Conservation (phyloP, 2,888 invertebrate genomes). For the Gryllus longicercus region DNA sequence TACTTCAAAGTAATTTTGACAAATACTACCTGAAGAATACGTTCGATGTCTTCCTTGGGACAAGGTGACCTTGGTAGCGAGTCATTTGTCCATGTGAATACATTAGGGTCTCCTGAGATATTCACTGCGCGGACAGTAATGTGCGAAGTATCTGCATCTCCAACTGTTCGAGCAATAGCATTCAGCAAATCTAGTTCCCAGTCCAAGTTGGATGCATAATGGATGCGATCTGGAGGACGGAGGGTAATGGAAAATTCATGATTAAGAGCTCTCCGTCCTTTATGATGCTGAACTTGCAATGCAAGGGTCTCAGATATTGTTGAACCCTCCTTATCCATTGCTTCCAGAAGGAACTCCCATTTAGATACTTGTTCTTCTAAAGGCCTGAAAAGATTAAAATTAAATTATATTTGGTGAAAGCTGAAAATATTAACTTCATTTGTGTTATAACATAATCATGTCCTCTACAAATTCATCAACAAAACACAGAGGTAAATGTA, state of each 20-base stretch:
- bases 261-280: constrained; percentile 71
- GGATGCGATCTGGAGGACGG: constrained; percentile 57
- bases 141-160: constrained; percentile 57
- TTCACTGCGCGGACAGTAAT: constrained; percentile 63
- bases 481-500: too few species aligned
- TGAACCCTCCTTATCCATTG: constrained; percentile 73
- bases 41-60: constrained; percentile 69
- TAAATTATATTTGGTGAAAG: too few species aligned
- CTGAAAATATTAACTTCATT: too few species aligned
- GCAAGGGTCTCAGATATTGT: constrained; percentile 65
- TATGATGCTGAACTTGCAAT: constrained; percentile 78
- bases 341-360: constrained; percentile 76
- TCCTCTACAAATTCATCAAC: too few species aligned
- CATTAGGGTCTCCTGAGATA: constrained; percentile 61
- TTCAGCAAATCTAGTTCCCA: constrained; percentile 73
- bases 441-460: too few species aligned
- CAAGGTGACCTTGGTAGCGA: constrained; percentile 75
- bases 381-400: constrained; percentile 56
- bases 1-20: too few species aligned
- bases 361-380: constrained; percentile 76
- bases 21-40: constrained; percentile 47
- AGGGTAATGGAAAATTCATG: constrained; percentile 75
- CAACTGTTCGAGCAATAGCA: constrained; percentile 56
- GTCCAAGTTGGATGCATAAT: constrained; percentile 66
- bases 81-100: constrained; percentile 83